Base-by-base conservation (phyloP, 2,888 invertebrate species). In the Alitta virens region DNA sequence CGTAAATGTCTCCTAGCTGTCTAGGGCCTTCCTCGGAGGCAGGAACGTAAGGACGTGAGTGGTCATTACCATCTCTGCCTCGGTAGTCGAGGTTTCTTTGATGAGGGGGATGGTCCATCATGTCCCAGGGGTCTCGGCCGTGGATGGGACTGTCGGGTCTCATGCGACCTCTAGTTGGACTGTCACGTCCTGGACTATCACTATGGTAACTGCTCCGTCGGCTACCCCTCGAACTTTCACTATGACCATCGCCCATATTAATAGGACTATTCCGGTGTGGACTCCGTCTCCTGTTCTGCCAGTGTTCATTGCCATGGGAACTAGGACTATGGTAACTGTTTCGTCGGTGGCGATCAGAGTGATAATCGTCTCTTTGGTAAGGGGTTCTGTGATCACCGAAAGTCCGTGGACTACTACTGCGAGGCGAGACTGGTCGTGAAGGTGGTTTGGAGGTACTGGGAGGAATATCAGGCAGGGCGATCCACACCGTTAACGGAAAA, bases 401-500 rank as follows among this genome's bases (percentile, higher is more conserved):
- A 3, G 14, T 43, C 16, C 12, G n/a, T 14, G 12, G 24, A 16
- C 55, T 27, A 7, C 23, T 38, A 16, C 9, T 21, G 16, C 18
- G 12, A 3, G n/a, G 24, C 23, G 38, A 14, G 26, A 21, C 43
- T 12, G 27, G 43, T n/a, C 26, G 5, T 5, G 27, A 14, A 5
- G 24, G 33, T 12, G 55, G 33, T 55, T 27, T 18, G 7, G 23
- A 14, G 33, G 5, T 25, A 27, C 33, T 55, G 7, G 26, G 16
- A 7, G 27, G n/a, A 5, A 12, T 5, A 12, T 33, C 33, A 18
- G 65, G 68, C 56, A 53, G 38, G 25, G 68, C 91, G 59, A 92
- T 84, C 95, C 95, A 95, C 14, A 69, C n/a, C 7, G 64, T 56
- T 9, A 69, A 83, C 0, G 94, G 95, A 69, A 94, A 89, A 2